A percentile compares a stretch with the other conserved stretches of the same genome.
Evolutionary conservation across 2,113 vertebrate genomes (phyloP).

Genomic region (Pseudopipra pipra): DNA sequence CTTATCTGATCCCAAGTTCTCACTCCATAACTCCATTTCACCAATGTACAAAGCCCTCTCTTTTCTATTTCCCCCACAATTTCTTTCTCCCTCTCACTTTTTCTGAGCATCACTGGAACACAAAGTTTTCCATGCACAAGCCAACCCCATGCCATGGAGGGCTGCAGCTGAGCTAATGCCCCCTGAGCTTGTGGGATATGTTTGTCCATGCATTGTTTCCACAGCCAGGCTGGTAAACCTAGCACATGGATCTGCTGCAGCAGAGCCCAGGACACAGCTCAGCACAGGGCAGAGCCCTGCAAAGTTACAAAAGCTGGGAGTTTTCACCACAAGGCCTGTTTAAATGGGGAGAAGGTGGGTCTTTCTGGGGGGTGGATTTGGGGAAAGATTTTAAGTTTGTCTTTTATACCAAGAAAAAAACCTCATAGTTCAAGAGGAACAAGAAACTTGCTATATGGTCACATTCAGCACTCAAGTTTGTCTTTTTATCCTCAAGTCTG

Average conservation of each 20-base stretch:
- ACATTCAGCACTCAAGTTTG: neutral
- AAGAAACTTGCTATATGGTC: neutral
- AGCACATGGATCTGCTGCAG: neutral
- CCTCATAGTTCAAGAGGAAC: neutral
- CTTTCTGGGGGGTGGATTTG: neutral
- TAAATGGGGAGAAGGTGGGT: neutral
- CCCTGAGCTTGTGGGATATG: neutral
- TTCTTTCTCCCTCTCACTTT: neutral
- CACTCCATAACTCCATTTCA: neutral
- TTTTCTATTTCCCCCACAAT: neutral
- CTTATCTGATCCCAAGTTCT: neutral
- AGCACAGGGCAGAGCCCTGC: neutral
- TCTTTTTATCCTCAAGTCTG: neutral
- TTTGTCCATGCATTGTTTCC: neutral
- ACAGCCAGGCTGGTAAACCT: neutral
- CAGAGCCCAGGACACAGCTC: neutral
- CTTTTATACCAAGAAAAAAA: neutral
- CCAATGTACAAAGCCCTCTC: neutral
- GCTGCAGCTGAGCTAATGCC: neutral
- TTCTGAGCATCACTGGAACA: neutral
- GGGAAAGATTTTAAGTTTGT: neutral
- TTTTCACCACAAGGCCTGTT: neutral
- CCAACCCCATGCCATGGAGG: rapidly evolving
- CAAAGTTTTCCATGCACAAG: neutral
- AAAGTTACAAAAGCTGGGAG: neutral